Evolutionary conservation across 2,888 invertebrate species (phyloP).

Genomic region (Ophraella communa): DNA sequence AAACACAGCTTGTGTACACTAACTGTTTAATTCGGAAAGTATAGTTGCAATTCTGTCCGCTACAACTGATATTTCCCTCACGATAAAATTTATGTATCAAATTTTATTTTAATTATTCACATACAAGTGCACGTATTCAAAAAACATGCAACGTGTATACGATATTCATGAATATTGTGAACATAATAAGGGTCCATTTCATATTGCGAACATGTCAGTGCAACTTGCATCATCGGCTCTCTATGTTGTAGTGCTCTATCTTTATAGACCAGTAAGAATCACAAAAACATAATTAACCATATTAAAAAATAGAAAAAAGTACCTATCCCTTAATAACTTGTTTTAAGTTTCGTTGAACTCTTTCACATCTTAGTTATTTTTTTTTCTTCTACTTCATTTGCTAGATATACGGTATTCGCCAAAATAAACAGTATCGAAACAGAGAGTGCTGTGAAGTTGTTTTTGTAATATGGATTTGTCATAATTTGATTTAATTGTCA

Average conservation of each 20-base stretch:
- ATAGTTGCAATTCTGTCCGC: constrained; percentile 8
- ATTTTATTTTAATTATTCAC: constrained; percentile 46
- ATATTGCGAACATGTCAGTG: constrained; percentile 47
- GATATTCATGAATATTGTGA: constrained; percentile 46
- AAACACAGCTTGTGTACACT: constrained; percentile 10
- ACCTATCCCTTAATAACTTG: no score
- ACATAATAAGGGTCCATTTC: constrained; percentile 48
- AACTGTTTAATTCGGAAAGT: not conserved
- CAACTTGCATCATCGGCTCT: constrained; percentile 42
- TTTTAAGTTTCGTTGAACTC: no score
- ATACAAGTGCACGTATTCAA: constrained; percentile 43
- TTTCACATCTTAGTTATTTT: no score
- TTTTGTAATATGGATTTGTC: no score
- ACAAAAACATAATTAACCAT: not conserved
- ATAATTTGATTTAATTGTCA: no score
- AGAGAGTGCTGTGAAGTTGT: no score
- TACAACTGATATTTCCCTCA: constrained; percentile 34
- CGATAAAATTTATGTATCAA: constrained; percentile 39
- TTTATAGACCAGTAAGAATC: constrained; percentile 12
- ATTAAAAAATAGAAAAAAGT: no score
- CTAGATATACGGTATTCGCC: no score
- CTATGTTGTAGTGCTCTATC: constrained; percentile 33
- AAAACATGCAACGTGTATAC: constrained; percentile 45
- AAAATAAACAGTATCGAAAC: no score
- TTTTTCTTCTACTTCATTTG: no score